These are phyloP conservation scores for Protula sp. DNA, from an alignment of 2,888 invertebrate species.

Conservation along the genomic window DNA sequence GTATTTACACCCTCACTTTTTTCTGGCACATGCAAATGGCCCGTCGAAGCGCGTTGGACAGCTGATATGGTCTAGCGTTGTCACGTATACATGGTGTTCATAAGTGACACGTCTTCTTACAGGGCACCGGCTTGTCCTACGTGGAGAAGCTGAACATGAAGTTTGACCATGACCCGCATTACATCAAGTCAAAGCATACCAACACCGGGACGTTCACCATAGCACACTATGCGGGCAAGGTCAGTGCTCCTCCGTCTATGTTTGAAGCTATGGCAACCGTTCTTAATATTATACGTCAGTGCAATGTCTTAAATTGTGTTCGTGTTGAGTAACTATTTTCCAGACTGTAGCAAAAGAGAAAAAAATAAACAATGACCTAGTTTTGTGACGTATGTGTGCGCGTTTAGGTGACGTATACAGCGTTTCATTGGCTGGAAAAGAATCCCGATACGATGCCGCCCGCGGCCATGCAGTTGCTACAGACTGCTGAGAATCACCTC, in stretches of 20 bases:
- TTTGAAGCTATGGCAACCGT: too few relatives aligned
- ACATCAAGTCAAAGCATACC: slow-evolving; percentile 30
- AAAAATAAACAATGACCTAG: too few relatives aligned
- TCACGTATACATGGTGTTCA: not conserved
- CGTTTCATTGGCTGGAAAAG: slow-evolving; percentile 45
- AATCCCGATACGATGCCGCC: slow-evolving; percentile 48
- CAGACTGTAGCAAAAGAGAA: too few relatives aligned
- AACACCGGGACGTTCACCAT: slow-evolving; percentile 38
- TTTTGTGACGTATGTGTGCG: too few relatives aligned
- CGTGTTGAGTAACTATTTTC: too few relatives aligned
- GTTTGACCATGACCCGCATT: slow-evolving; percentile 30
- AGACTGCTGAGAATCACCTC: slow-evolving; percentile 37
- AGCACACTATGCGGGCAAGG: slow-evolving; percentile 50
- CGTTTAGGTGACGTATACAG: slow-evolving; percentile 39
- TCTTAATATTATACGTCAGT: too few relatives aligned
- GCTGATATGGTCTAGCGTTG: too few relatives aligned
- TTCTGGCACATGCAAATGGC: too few relatives aligned
- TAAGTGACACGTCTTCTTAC: not conserved
- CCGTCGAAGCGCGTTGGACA: too few relatives aligned
- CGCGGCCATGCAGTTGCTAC: slow-evolving; percentile 42
- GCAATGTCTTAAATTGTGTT: too few relatives aligned
- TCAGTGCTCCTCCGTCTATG: too few relatives aligned
- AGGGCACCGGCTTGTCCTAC: slow-evolving; percentile 39
- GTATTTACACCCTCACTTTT: too few relatives aligned
- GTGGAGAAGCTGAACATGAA: slow-evolving; percentile 44